A percentile compares a stretch with the other conserved stretches of the same genome.
These are phyloP conservation scores for Ovis canadensis DNA, from an alignment of 2,113 vertebrate species.

Conservation along the genomic window DNA sequence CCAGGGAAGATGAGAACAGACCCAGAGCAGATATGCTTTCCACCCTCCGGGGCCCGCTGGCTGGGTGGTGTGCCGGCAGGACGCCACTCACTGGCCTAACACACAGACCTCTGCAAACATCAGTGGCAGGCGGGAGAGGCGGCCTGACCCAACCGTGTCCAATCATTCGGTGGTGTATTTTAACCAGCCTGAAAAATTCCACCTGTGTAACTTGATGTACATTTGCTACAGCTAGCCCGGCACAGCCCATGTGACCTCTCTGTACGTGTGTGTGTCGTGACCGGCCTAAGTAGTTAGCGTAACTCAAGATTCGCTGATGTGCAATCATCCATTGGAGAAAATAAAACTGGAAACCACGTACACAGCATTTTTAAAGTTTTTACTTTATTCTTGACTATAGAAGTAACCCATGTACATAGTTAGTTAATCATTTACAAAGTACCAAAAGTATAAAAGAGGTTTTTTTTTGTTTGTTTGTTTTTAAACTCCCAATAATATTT, in stretches of 20 bases:
- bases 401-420: constrained; percentile 14
- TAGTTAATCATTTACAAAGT: constrained; percentile 24
- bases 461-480: neutral
- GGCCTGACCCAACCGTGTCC: constrained; percentile 46
- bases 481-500: neutral
- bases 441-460: neutral
- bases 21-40: neutral
- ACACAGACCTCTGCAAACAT: neutral
- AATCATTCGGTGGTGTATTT: constrained; percentile 48
- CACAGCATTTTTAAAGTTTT: constrained; percentile 24
- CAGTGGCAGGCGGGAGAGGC: neutral
- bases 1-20: neutral
- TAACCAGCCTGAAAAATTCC: constrained; percentile 73
- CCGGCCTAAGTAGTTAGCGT: constrained; percentile 74
- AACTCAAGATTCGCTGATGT: constrained; percentile 64
- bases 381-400: constrained; percentile 18
- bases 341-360: constrained; percentile 57
- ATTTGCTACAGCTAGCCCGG: constrained; percentile 73
- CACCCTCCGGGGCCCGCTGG: neutral
- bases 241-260: constrained; percentile 75
- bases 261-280: constrained; percentile 73
- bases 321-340: constrained; percentile 70
- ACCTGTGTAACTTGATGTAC: constrained; percentile 69
- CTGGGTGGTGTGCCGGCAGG: neutral
- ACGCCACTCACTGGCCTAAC: neutral